Evolutionary conservation across 2,888 invertebrate genomes (phyloP).

Genomic region (Drosophila ustulata): DNA sequence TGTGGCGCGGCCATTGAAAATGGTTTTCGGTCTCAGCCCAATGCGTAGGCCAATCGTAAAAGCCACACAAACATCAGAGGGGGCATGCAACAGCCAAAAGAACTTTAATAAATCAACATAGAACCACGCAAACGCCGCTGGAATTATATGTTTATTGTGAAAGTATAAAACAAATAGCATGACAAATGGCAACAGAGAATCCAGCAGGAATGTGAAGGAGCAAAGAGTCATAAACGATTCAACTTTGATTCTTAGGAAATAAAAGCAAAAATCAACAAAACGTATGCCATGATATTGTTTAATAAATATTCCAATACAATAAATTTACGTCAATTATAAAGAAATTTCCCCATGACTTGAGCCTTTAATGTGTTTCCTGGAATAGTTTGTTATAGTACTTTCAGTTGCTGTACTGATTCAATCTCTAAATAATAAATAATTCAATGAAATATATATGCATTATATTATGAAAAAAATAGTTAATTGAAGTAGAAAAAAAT

Average conservation of each 20-base stretch:
- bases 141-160: slow-evolving; percentile 7
- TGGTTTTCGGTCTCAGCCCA: slow-evolving; percentile 23
- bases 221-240: neutral
- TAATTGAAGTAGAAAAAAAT: neutral
- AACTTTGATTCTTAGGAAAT: neutral
- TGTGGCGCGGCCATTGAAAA: slow-evolving; percentile 30
- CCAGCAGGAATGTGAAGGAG: neutral
- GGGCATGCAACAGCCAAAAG: slow-evolving; percentile 24
- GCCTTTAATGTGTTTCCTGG: too few species aligned
- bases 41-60: slow-evolving; percentile 47
- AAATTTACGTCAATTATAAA: too few species aligned
- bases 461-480: too few species aligned
- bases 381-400: too few species aligned
- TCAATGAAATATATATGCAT: too few species aligned
- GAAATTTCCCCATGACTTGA: too few species aligned
- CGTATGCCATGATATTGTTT: neutral
- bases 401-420: too few species aligned
- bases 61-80: slow-evolving; percentile 17
- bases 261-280: neutral
- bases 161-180: slow-evolving; percentile 13
- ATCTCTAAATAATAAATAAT: too few species aligned
- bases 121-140: slow-evolving; percentile 27
- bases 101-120: slow-evolving; percentile 69
- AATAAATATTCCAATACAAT: neutral
- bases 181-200: slow-evolving; percentile 11